phyloP scores from a whole-genome alignment of 2,888 invertebrate species.

The Antitype chi region DNA sequence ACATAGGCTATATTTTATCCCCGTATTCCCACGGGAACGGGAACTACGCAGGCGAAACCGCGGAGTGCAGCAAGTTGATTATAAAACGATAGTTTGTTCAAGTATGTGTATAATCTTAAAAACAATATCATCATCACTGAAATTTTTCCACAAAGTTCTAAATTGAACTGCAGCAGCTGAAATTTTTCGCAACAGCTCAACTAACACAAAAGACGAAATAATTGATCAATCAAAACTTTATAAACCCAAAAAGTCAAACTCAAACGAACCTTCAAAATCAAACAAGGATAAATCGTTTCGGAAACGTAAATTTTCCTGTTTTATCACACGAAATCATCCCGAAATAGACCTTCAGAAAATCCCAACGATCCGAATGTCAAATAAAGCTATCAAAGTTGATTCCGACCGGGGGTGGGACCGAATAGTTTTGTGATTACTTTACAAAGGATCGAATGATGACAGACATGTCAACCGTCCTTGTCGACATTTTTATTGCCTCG shows the following conservation, averaged over 20 bases:
- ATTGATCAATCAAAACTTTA: conserved; percentile 23
- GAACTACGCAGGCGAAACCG: too few species aligned
- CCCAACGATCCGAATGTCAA: conserved; percentile 32
- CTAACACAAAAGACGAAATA: conserved; percentile 15
- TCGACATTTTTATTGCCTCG: conserved; percentile 38
- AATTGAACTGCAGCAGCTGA: background rate
- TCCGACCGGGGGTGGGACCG: conserved; percentile 9
- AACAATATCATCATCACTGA: background rate
- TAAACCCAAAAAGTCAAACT: conserved; percentile 10
- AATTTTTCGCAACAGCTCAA: background rate
- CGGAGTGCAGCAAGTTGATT: background rate
- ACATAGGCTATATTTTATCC: too few species aligned
- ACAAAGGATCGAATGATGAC: conserved; percentile 55
- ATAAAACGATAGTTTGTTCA: background rate
- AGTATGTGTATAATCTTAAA: background rate
- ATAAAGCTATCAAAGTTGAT: conserved; percentile 49
- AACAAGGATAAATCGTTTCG: conserved; percentile 11
- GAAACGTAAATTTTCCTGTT: conserved; percentile 33
- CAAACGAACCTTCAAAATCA: conserved; percentile 10
- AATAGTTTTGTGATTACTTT: conserved; percentile 45
- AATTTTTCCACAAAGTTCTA: background rate
- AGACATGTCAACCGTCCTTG: conserved; percentile 15
- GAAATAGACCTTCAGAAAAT: conserved; percentile 27
- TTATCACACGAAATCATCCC: too few species aligned
- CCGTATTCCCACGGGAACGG: too few species aligned